Evolutionary conservation across 2,797 vertebrate genomes (phyloP).

Genomic region (Anolis apletophallus): DNA sequence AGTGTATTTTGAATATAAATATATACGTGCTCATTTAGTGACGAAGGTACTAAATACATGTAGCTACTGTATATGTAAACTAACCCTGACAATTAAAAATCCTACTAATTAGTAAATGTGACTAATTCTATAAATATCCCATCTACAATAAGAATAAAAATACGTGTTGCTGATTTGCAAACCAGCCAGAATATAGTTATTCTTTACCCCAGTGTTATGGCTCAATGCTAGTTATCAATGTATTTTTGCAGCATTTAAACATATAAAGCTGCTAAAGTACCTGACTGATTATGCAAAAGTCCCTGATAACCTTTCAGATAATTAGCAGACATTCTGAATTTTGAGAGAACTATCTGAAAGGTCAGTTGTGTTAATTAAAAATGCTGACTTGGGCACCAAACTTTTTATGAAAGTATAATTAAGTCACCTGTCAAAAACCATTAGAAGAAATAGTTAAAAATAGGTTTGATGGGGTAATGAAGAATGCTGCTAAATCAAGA

Average conservation of each 20-base stretch:
- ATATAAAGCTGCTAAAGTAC: conserved; percentile 23
- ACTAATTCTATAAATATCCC: not conserved
- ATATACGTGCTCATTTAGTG: not conserved
- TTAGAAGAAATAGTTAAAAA: conserved; percentile 31
- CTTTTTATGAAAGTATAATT: conserved; percentile 46
- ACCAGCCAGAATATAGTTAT: not conserved
- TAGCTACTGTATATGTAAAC: conserved; percentile 6
- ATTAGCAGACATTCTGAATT: conserved; percentile 29
- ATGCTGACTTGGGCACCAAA: not conserved
- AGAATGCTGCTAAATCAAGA: not conserved
- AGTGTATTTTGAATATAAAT: not conserved
- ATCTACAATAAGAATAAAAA: conserved; percentile 10
- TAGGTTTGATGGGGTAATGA: not conserved
- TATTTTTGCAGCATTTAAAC: not conserved
- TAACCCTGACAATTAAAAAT: not conserved
- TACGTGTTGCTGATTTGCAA: conserved; percentile 37
- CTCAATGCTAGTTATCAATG: not conserved
- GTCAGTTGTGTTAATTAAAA: conserved; percentile 6
- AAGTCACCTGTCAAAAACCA: conserved; percentile 32
- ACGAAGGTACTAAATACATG: not conserved
- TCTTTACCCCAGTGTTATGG: conserved; percentile 20
- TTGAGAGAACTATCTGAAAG: conserved; percentile 11
- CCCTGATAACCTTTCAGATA: conserved; percentile 42
- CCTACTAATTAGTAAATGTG: not conserved
- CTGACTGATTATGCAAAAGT: conserved; percentile 39